Evolutionary conservation across 35 echinoderm and acorn worm species (phyloP).

Genomic region (Apostichopus parvimensis): DNA sequence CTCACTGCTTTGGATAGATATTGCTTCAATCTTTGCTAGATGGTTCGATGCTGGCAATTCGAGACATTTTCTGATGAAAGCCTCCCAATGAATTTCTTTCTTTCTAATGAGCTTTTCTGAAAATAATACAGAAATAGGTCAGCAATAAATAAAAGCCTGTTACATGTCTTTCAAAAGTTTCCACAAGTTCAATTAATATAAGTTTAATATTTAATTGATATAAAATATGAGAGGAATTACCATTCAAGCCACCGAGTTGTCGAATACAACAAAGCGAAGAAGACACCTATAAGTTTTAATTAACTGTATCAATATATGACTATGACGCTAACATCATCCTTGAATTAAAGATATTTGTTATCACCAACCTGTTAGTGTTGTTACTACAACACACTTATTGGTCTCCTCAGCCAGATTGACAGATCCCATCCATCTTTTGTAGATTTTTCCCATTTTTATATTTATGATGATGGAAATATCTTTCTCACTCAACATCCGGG

Average conservation of each 20-base stretch:
- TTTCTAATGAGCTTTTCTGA: neutral
- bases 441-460: conserved; percentile 17
- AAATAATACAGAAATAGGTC: neutral
- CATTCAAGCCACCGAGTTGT: no score
- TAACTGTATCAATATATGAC: no score
- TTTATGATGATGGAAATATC: conserved; percentile 20
- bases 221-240: no score
- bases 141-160: neutral
- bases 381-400: conserved; percentile 2
- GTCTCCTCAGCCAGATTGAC: neutral
- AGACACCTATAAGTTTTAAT: no score
- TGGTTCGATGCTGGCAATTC: neutral
- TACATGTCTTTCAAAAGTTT: no score
- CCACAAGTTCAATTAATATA: no score
- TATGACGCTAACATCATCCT: no score
- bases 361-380: neutral
- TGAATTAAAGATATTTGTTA: no score
- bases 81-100: neutral
- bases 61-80: neutral
- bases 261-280: no score
- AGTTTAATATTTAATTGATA: no score
- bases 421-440: conserved; percentile 21
- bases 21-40: neutral
- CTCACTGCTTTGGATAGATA: neutral
- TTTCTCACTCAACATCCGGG: neutral